These are phyloP conservation scores for Philaethria dido DNA, from an alignment of 2,888 invertebrate species.

Conservation along the genomic window DNA sequence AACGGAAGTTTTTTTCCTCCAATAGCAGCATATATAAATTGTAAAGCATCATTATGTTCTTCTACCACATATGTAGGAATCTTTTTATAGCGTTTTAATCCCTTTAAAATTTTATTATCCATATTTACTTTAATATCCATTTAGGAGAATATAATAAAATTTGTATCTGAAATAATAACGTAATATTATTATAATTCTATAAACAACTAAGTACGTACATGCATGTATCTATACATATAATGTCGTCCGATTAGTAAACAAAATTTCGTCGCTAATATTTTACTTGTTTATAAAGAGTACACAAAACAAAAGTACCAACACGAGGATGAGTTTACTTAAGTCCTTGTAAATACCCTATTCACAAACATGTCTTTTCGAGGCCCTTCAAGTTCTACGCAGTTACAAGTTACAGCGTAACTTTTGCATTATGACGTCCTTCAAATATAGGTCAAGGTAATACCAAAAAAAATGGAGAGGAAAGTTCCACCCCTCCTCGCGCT, in stretches of 20 bases:
- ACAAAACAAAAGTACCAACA: background rate
- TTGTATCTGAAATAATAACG: background rate
- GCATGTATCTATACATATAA: background rate
- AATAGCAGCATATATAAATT: conserved; percentile 90
- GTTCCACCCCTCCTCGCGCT: conserved; percentile 51
- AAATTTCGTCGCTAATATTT: background rate
- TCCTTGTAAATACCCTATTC: conserved; percentile 12
- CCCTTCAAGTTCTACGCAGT: conserved; percentile 17
- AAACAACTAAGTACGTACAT: background rate
- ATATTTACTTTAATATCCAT: conserved; percentile 3
- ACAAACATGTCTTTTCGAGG: conserved; percentile 7
- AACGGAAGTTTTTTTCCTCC: conserved; percentile 92
- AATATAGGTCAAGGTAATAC: conserved; percentile 64
- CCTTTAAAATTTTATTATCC: background rate
- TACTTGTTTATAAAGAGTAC: background rate
- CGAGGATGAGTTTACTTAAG: background rate
- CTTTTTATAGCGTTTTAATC: conserved; percentile 82
- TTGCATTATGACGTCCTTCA: conserved; percentile 47
- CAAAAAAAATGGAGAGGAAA: conserved; percentile 54
- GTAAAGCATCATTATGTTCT: conserved; percentile 90
- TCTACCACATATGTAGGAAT: conserved; percentile 91
- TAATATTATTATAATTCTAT: background rate
- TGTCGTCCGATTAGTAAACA: background rate
- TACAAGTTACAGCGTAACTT: conserved; percentile 33
- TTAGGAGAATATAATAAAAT: background rate